Conservation (phyloP, 2,797 vertebrate genomes). For the Helostoma temminkii region DNA sequence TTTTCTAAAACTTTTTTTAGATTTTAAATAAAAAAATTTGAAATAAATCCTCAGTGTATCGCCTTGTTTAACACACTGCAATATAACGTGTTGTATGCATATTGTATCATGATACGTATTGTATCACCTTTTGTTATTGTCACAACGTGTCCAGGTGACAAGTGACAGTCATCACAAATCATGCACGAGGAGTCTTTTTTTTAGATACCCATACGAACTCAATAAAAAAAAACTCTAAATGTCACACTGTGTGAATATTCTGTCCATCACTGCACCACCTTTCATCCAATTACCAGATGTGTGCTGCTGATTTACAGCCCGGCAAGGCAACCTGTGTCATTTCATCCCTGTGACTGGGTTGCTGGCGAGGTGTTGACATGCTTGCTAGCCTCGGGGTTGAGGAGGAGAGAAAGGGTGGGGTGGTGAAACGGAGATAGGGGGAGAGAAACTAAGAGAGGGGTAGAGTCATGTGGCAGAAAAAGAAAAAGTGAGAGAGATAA, state of each 20-base stretch:
- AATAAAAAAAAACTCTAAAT: constrained; percentile 32
- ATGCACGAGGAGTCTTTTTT: constrained; percentile 21
- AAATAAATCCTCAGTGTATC: too few relatives aligned
- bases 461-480: constrained; percentile 32
- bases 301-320: constrained; percentile 59
- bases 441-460: constrained; percentile 45
- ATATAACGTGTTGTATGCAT: too few relatives aligned
- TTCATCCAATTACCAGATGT: constrained; percentile 54
- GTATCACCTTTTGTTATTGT: too few relatives aligned
- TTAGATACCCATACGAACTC: constrained; percentile 25
- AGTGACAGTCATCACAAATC: constrained; percentile 36
- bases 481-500: constrained; percentile 41
- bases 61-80: too few relatives aligned
- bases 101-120: too few relatives aligned
- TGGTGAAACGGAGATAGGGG: constrained; percentile 53
- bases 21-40: too few relatives aligned
- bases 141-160: neutral
- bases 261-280: constrained; percentile 32
- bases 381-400: constrained; percentile 35
- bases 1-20: too few relatives aligned
- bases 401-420: constrained; percentile 23
- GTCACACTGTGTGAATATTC: constrained; percentile 35
- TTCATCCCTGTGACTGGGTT: constrained; percentile 46
- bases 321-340: constrained; percentile 47
- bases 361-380: constrained; percentile 65